These are phyloP conservation scores for Coilia nasus DNA, from an alignment of 2,797 vertebrate species.

Conservation along the genomic window DNA sequence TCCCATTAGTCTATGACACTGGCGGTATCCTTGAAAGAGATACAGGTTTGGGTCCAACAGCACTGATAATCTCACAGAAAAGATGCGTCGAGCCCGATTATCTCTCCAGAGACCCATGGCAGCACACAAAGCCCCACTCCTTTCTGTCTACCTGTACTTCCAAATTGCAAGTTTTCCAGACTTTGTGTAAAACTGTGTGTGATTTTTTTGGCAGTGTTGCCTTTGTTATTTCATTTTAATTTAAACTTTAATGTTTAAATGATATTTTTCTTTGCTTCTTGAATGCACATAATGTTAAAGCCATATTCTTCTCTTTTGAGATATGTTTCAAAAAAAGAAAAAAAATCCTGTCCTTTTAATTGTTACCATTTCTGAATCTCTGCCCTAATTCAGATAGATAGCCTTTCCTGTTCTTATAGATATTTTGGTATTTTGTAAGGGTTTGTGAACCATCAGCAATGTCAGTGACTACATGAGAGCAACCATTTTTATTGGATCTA, in stretches of 20 bases:
- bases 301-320: constrained; percentile 73
- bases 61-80: constrained; percentile 65
- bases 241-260: constrained; percentile 32
- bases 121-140: constrained; percentile 59
- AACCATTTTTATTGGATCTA: constrained; percentile 48
- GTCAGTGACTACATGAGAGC: constrained; percentile 59
- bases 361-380: constrained; percentile 30
- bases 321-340: constrained; percentile 41
- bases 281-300: constrained; percentile 79
- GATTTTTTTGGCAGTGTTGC: constrained; percentile 79
- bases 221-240: constrained; percentile 65
- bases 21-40: neutral
- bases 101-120: constrained; percentile 45
- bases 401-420: constrained; percentile 42
- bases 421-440: constrained; percentile 61
- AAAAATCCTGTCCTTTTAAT: constrained; percentile 18
- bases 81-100: constrained; percentile 52
- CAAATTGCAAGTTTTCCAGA: constrained; percentile 84
- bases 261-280: constrained; percentile 67
- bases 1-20: constrained; percentile 10
- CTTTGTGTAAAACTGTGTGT: constrained; percentile 84
- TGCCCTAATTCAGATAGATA: constrained; percentile 23
- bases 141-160: constrained; percentile 81
- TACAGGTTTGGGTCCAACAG: constrained; percentile 5
- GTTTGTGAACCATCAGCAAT: constrained; percentile 65